Evolutionary conservation across 2,113 vertebrate genomes (phyloP).

Genomic region (Helogale parvula): DNA sequence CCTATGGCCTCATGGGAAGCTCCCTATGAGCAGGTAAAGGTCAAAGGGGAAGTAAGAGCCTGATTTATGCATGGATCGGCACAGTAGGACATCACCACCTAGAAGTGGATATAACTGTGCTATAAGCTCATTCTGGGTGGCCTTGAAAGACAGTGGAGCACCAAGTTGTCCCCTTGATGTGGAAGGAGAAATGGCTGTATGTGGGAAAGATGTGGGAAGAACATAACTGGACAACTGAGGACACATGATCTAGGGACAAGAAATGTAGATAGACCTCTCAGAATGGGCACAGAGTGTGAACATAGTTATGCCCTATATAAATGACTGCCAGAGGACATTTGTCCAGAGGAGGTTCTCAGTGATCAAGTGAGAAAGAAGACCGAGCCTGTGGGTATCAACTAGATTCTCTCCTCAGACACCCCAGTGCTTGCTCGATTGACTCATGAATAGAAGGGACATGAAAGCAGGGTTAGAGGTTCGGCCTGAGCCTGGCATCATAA

Average conservation of each 20-base stretch:
- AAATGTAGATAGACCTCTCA: too few species aligned
- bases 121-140: neutral
- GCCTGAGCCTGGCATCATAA: neutral
- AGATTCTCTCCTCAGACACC: neutral
- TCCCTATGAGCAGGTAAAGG: neutral
- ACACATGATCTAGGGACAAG: too few species aligned
- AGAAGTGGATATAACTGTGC: neutral
- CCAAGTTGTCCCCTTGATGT: neutral
- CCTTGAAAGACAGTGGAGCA: neutral
- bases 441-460: neutral
- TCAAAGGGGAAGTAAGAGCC: neutral
- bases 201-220: neutral
- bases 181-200: neutral
- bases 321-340: neutral
- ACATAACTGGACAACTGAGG: too few species aligned
- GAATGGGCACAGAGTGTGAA: too few species aligned
- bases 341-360: neutral
- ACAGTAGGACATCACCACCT: neutral
- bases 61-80: neutral
- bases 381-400: neutral
- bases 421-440: neutral
- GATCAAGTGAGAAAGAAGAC: neutral
- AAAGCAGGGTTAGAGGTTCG: neutral
- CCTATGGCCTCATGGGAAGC: neutral
- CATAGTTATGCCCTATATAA: neutral